phyloP scores from a whole-genome alignment of 2,888 invertebrate species.

The Fragum sueziense region DNA sequence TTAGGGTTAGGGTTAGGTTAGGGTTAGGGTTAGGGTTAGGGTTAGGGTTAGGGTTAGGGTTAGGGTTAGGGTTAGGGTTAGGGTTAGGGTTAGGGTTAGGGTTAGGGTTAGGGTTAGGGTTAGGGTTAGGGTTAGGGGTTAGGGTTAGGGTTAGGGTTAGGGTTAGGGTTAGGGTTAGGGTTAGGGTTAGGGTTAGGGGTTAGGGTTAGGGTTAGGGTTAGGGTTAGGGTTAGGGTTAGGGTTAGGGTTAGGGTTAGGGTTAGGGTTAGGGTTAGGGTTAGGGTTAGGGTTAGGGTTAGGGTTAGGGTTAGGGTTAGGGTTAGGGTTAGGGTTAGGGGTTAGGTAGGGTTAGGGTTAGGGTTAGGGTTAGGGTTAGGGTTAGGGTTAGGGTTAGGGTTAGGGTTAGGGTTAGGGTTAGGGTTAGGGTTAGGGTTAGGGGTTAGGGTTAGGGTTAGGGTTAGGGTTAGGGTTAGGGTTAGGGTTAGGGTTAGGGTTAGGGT shows the following conservation, averaged over 20 bases:
- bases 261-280: slow-evolving; percentile 13
- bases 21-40: slow-evolving; percentile 29
- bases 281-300: slow-evolving; percentile 13
- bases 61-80: slow-evolving; percentile 14
- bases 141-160: slow-evolving; percentile 37
- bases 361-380: slow-evolving; percentile 46
- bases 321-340: slow-evolving; percentile 43
- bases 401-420: slow-evolving; percentile 61
- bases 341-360: slow-evolving; percentile 47
- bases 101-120: slow-evolving; percentile 39
- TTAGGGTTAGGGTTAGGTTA: slow-evolving; percentile 52
- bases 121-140: slow-evolving; percentile 41
- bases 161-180: slow-evolving; percentile 32
- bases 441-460: slow-evolving; percentile 45
- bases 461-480: neutral
- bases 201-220: slow-evolving; percentile 46
- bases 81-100: slow-evolving; percentile 28
- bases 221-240: slow-evolving; percentile 32
- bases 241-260: neutral
- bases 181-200: slow-evolving; percentile 38
- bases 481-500: neutral
- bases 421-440: slow-evolving; percentile 59
- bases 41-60: slow-evolving; percentile 18
- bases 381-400: slow-evolving; percentile 53
- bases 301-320: slow-evolving; percentile 37